Base-by-base conservation (phyloP, 2,888 invertebrate species). In the Napeogenes inachia region DNA sequence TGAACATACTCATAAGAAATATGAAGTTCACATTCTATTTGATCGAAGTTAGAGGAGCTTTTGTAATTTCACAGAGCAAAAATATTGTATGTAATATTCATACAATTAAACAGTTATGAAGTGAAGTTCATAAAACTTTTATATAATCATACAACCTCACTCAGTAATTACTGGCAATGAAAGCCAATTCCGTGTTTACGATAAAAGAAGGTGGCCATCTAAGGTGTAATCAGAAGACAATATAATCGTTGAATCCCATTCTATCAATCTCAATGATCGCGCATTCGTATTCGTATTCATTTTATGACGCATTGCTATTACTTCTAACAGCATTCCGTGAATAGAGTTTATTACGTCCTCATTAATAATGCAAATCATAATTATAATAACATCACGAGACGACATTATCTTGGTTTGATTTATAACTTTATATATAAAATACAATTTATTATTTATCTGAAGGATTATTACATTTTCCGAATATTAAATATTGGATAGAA, bases 1-100 rank as follows among this genome's bases (percentile, higher is more conserved):
- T 77, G 73, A 66, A 71, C 71, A 70, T 42, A 13, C 53, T 10
- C 53, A 8, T 13, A 32, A 59, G 4, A 21, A 10, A 30, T 30
- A 42, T 56, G 47, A 55, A 45, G 45, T 12, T 3, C 12, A 42
- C 10, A 42, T 10, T 42, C 42, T 42, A 42, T 42, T 42, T 12
- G 10, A 42, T 21, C 21, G 21, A 21, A 21, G 21, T 21, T 21
- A 21, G 21, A 21, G 21, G 21, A 21, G 1, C 21, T 21, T 21
- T 21, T 1, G 21, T 21, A 21, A 21, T 21, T 21, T 21, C 1
- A 21, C 21, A 21, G 21, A 21, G 21, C 21, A 21, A 0, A 21
- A 21, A 21, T 21, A 21, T 21, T 21, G 21, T 21, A 21, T 21
- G 21, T 21, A 21, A 21, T 21, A 38, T 38, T 6, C 38, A 38